Evolutionary conservation across 2,797 vertebrate species (phyloP).

Genomic region (Craterocephalus amniculus): DNA sequence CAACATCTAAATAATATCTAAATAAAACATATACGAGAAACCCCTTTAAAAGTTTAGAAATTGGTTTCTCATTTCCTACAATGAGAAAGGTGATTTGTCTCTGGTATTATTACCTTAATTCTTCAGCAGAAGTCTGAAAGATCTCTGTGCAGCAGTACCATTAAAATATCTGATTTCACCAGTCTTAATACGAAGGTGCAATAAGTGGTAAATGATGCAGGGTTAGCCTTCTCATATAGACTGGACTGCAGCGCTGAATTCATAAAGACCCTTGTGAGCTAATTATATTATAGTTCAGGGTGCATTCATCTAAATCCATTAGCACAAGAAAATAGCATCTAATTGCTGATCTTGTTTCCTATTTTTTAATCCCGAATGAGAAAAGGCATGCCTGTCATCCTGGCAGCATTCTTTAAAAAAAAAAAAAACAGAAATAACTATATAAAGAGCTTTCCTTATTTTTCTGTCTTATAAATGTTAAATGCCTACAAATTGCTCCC

Average conservation of each 20-base stretch:
- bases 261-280: conserved; percentile 50
- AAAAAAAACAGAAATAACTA: conserved; percentile 4
- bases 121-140: conserved; percentile 52
- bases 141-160: conserved; percentile 47
- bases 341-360: conserved; percentile 17
- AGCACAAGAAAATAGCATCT: conserved; percentile 29
- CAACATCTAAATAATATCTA: conserved; percentile 3
- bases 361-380: conserved; percentile 15
- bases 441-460: background rate
- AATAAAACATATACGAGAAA: conserved; percentile 23
- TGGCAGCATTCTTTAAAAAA: conserved; percentile 23
- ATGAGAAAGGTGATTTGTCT: conserved; percentile 71
- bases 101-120: conserved; percentile 66
- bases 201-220: conserved; percentile 66
- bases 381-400: background rate
- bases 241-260: conserved; percentile 39
- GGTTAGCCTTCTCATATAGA: conserved; percentile 42
- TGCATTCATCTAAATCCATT: conserved; percentile 67
- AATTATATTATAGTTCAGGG: conserved; percentile 63
- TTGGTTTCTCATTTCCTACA: conserved; percentile 61
- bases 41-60: conserved; percentile 55
- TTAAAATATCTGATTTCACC: conserved; percentile 65
- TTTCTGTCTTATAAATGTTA: conserved; percentile 26
- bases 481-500: conserved; percentile 27
- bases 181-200: conserved; percentile 57